Evolutionary conservation across 1,140 invertebrate genomes (phyloP).

Genomic region (Anagrus nilaparvatae): DNA sequence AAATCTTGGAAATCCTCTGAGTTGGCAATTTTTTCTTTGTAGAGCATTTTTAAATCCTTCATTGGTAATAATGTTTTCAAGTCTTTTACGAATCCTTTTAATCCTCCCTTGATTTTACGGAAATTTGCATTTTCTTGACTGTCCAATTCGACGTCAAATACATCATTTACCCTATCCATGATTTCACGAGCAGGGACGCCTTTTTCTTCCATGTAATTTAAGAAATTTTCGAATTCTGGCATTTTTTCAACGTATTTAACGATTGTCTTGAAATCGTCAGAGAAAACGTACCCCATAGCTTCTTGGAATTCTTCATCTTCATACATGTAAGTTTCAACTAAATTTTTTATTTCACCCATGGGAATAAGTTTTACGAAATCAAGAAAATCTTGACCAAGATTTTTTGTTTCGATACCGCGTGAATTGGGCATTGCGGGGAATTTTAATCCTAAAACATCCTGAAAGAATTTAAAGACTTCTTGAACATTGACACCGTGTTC

Average conservation of each 20-base stretch:
- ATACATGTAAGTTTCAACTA: too few species aligned
- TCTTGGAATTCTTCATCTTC: slow-evolving; percentile 17
- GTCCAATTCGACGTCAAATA: slow-evolving; percentile 12
- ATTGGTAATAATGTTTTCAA: slow-evolving; percentile 23
- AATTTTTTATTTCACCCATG: too few species aligned
- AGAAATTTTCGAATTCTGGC: slow-evolving; percentile 15
- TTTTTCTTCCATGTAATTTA: slow-evolving; percentile 14
- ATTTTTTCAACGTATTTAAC: slow-evolving; percentile 17
- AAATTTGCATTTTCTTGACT: too few species aligned
- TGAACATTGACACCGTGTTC: slow-evolving; percentile 12
- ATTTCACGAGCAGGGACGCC: slow-evolving; percentile 16
- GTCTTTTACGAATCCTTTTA: slow-evolving; percentile 23
- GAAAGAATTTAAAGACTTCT: not conserved
- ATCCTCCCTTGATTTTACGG: too few species aligned
- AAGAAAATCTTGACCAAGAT: too few species aligned
- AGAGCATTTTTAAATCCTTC: slow-evolving; percentile 20
- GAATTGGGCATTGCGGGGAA: slow-evolving; percentile 4
- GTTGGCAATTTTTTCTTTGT: slow-evolving; percentile 24
- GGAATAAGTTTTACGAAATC: too few species aligned
- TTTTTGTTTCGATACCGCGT: too few species aligned
- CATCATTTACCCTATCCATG: slow-evolving; percentile 15
- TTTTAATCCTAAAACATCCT: slow-evolving; percentile 16
- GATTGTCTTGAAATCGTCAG: slow-evolving; percentile 16
- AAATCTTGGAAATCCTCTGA: slow-evolving; percentile 22
- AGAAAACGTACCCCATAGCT: slow-evolving; percentile 15